Percentiles rank a stretch among this genome's conserved stretches.
Conservation (phyloP, 1,140 invertebrate genomes). For the Drosophila rhopaloa region DNA sequence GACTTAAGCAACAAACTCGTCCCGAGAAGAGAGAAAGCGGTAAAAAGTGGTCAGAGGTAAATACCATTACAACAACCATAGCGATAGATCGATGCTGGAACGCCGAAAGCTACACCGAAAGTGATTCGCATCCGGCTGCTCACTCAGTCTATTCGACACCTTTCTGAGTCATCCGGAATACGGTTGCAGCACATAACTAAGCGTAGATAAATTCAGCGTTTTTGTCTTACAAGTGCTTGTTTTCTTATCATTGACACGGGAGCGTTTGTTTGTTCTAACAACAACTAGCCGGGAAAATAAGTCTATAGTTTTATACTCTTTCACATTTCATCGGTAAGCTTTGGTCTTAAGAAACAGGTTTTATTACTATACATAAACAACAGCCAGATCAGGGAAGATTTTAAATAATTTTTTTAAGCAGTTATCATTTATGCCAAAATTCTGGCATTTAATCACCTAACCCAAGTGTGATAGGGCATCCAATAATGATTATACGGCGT, state of each 20-base stretch:
- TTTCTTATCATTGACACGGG: conserved; percentile 46
- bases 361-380: not conserved
- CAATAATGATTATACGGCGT: not conserved
- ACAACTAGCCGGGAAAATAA: not conserved
- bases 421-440: not conserved
- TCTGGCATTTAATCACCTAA: not conserved
- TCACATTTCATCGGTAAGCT: not conserved
- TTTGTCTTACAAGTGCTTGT: conserved; percentile 36
- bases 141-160: not conserved
- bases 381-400: too few species aligned
- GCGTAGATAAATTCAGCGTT: conserved; percentile 29
- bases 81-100: conserved; percentile 19
- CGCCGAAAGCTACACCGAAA: conserved; percentile 31
- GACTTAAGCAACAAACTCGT: conserved; percentile 67
- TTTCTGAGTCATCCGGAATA: conserved; percentile 23
- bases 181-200: conserved; percentile 33
- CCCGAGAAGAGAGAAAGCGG: conserved; percentile 7
- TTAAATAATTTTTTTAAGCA: conserved; percentile 1
- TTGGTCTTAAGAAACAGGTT: not conserved
- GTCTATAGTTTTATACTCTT: conserved; percentile 6
- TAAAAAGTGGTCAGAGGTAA: not conserved
- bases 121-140: conserved; percentile 29
- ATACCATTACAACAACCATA: conserved; percentile 62
- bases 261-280: conserved; percentile 27
- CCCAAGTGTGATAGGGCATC: conserved; percentile 15